phyloP scores from a whole-genome alignment of 2,797 vertebrate genomes.

The Merluccius polli region DNA sequence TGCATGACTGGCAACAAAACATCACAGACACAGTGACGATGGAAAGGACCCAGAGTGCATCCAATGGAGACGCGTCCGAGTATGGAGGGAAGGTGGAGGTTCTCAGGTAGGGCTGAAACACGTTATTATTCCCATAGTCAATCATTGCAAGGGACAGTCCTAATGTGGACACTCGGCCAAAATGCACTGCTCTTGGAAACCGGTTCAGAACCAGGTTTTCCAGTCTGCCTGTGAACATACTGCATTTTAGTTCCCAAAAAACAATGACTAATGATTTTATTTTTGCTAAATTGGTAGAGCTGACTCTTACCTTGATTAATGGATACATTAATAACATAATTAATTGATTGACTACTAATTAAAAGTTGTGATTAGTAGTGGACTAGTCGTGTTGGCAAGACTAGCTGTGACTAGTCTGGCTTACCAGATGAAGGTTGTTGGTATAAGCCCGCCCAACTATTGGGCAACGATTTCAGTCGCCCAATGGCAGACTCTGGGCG shows the following conservation, averaged over 20 bases:
- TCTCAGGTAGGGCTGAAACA: constrained; percentile 48
- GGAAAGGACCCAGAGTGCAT: constrained; percentile 42
- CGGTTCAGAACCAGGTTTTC: neutral
- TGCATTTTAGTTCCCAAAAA: neutral
- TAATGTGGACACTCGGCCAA: neutral
- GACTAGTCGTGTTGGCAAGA: too few relatives aligned
- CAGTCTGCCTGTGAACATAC: neutral
- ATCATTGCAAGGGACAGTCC: neutral
- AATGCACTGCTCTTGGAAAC: neutral
- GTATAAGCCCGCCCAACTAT: too few relatives aligned
- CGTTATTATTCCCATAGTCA: neutral
- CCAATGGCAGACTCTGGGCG: too few relatives aligned
- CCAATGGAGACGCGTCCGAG: constrained; percentile 49
- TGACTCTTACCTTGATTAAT: too few relatives aligned
- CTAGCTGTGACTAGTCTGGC: too few relatives aligned
- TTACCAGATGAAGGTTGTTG: too few relatives aligned
- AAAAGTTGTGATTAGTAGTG: too few relatives aligned
- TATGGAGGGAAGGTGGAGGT: constrained; percentile 50
- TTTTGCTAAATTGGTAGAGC: neutral
- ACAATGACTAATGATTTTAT: neutral
- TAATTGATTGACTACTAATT: too few relatives aligned
- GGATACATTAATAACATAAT: too few relatives aligned
- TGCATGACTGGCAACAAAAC: constrained; percentile 4
- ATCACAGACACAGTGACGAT: constrained; percentile 45
- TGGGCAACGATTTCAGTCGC: too few relatives aligned